phyloP scores from a whole-genome alignment of 2,888 invertebrate species.

The Lamellibrachia satsuma region DNA sequence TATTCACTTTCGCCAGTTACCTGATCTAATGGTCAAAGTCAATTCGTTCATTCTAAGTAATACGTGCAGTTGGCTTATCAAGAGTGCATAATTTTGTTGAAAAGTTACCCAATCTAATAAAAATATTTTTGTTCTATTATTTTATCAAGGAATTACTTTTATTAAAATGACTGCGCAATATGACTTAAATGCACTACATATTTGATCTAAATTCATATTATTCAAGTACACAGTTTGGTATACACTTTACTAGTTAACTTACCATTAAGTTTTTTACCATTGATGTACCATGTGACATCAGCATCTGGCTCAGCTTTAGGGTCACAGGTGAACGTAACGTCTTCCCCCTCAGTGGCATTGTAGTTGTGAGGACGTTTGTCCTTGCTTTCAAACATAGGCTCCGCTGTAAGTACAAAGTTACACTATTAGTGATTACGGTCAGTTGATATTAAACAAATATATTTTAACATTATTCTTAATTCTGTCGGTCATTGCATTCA shows the following conservation, averaged over 20 bases:
- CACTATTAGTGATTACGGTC: neutral
- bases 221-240: neutral
- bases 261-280: neutral
- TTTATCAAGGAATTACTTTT: no score
- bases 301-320: slow-evolving; percentile 24
- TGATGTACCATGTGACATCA: slow-evolving; percentile 18
- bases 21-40: no score
- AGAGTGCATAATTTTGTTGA: no score
- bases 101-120: no score
- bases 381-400: neutral
- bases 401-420: neutral
- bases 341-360: slow-evolving; percentile 20
- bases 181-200: no score
- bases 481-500: neutral
- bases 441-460: neutral
- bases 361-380: neutral
- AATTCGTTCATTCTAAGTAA: no score
- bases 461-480: neutral
- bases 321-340: slow-evolving; percentile 13
- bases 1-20: no score
- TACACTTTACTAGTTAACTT: neutral
- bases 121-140: no score
- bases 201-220: neutral
- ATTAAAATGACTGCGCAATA: no score
- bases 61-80: no score